These are phyloP conservation scores for Drosophila tanythrix DNA, from an alignment of 2,888 invertebrate species.

Conservation along the genomic window DNA sequence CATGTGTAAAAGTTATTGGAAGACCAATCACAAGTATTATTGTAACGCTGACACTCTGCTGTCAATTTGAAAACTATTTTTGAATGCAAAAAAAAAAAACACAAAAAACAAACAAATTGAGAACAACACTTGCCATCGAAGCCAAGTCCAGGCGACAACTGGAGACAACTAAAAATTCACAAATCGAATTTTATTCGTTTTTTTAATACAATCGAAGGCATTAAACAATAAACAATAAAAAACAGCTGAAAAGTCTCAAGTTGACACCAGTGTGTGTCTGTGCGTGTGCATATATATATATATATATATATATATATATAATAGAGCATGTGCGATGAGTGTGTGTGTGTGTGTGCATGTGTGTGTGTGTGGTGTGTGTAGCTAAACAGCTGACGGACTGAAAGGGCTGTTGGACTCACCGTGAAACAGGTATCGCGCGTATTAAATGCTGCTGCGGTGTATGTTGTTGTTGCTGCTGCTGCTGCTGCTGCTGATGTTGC, in stretches of 20 bases:
- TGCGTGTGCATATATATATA: background rate
- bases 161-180: conserved; percentile 13
- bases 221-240: conserved; percentile 26
- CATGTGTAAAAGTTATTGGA: background rate
- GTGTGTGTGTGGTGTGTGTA: conserved; percentile 15
- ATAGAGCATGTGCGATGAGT: background rate
- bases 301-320: too few species aligned
- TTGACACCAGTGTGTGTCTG: conserved; percentile 10
- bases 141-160: conserved; percentile 28
- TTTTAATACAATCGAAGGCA: conserved; percentile 10
- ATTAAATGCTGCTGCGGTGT: conserved; percentile 82
- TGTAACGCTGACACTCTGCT: too few species aligned
- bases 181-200: background rate
- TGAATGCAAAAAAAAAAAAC: background rate
- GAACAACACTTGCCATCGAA: conserved; percentile 35
- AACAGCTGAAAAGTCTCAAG: conserved; percentile 21
- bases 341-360: background rate
- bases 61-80: background rate
- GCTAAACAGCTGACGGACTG: conserved; percentile 41
- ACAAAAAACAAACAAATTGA: background rate
- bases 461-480: conserved; percentile 73
- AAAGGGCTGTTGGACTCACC: conserved; percentile 69
- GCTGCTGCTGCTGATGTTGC: conserved; percentile 51
- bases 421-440: conserved; percentile 84
- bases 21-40: background rate